Conservation (phyloP, 2,888 invertebrate species). For the Ormyrus labotus region DNA sequence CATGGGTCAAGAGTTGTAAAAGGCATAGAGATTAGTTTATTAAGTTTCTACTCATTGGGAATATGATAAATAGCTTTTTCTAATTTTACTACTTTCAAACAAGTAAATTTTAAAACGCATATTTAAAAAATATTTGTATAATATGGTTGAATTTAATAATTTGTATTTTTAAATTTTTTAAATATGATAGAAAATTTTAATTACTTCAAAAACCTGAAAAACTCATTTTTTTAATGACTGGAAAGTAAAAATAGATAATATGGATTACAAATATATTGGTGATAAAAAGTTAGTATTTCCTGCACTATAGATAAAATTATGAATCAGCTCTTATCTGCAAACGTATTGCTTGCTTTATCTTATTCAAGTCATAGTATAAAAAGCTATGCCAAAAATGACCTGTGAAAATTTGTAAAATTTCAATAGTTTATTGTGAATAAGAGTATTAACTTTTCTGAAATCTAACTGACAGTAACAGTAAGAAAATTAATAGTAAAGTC, state of each 20-base stretch:
- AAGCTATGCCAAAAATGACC: constrained; percentile 1
- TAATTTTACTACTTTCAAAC: background rate
- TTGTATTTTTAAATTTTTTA: background rate
- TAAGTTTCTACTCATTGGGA: background rate
- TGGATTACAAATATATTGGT: constrained; percentile 9
- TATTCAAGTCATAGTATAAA: background rate
- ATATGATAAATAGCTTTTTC: constrained; percentile 2
- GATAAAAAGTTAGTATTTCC: constrained; percentile 34
- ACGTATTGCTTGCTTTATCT: constrained; percentile 17
- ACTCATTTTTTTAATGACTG: too few species aligned
- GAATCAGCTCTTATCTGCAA: constrained; percentile 40
- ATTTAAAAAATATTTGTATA: constrained; percentile 16
- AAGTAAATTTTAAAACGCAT: background rate
- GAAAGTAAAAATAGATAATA: background rate
- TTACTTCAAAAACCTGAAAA: too few species aligned
- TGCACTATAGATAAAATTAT: constrained; percentile 37
- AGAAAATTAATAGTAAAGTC: too few species aligned
- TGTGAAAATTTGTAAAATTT: constrained; percentile 1
- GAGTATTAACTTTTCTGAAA: too few species aligned
- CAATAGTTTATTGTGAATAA: constrained; percentile 9
- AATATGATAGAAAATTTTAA: too few species aligned
- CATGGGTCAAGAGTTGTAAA: too few species aligned
- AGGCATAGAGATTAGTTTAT: background rate
- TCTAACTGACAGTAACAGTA: too few species aligned
- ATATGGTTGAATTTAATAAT: background rate